Evolutionary conservation across 2,888 invertebrate species (phyloP).

Genomic region (Megalurothrips usitatus): DNA sequence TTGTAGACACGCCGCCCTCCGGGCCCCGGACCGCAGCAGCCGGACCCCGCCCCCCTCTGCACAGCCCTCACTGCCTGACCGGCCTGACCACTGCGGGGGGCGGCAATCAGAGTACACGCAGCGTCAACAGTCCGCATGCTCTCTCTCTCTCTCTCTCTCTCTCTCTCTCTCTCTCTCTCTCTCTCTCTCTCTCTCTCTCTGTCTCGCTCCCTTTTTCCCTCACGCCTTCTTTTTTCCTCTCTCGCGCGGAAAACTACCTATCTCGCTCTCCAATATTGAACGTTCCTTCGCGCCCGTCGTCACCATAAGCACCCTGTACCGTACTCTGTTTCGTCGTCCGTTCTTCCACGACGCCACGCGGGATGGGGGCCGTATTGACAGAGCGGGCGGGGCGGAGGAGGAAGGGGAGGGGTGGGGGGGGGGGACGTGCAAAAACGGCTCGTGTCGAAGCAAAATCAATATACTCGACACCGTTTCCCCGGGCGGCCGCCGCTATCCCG

Average conservation of each 20-base stretch:
- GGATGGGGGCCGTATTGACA: not conserved
- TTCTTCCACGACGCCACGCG: no score
- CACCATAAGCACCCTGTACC: not conserved
- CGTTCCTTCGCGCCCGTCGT: not conserved
- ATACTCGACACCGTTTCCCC: no score
- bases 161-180: constrained; percentile 29
- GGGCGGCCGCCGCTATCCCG: no score
- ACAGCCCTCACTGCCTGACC: no score
- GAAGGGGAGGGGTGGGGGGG: no score
- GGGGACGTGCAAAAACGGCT: no score
- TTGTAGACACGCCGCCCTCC: not conserved
- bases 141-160: constrained; percentile 29
- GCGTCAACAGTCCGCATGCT: not conserved
- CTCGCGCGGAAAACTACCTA: no score
- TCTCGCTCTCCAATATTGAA: no score
- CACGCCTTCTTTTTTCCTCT: not conserved
- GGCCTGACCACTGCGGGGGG: no score
- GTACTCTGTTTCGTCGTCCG: not conserved
- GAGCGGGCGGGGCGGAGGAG: no score
- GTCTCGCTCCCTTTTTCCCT: constrained; percentile 1
- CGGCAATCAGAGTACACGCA: not conserved
- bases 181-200: constrained; percentile 30
- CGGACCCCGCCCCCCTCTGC: not conserved
- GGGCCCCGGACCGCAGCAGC: no score
- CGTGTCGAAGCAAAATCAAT: no score